Base-by-base conservation (phyloP, 2,888 invertebrate genomes). In the Cosmia trapezina region DNA sequence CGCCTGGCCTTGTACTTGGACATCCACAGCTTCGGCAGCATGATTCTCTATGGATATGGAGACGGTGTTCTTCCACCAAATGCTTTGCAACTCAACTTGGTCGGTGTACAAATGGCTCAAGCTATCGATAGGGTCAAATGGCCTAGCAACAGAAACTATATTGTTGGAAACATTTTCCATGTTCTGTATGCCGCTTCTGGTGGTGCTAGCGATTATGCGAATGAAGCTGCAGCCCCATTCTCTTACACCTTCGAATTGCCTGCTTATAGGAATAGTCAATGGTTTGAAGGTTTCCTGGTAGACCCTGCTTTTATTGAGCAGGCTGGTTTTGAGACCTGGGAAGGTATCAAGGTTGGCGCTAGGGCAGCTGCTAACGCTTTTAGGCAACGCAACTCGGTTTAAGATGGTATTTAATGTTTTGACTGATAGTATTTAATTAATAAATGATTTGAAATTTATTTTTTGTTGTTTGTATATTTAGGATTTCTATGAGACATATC, bases 1-100 rank as follows among this genome's bases (percentile, higher is more conserved):
- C 92, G 96, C 9, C 90, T 97, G 7, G 96, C 97, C 73, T 92
- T 98, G 69, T 98, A 97, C 90, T 85, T 98, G 17, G 97, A 98
- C 11, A 93, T 98, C 53, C 98, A 98, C 90, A 97, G 98, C 22
- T 98, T 97, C 87, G 98, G 98, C 43, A 96, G 97, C 83, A 97
- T 97, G 90, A 90, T 98, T 47, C 87, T 95, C 0, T 95, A 86
- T 53, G 95, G 93, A 0, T 95, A 86, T 49, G 95, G 94, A 0
- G 89, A 88, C 22, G 93, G 93, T 56, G 91, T 91, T 1, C 88
- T 96, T 73, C 97, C 97, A 19, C 92, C 94, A 0, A 96, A 97
- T 79, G 95, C 92, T 41, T 87, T 94, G 0, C 88, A 90, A n/a
- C 83, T 97, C 0, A 91, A 95, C 49, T 61, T 88, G 0, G 88